Conservation (phyloP, 2,888 invertebrate species). For the Linnaemya tessellans region DNA sequence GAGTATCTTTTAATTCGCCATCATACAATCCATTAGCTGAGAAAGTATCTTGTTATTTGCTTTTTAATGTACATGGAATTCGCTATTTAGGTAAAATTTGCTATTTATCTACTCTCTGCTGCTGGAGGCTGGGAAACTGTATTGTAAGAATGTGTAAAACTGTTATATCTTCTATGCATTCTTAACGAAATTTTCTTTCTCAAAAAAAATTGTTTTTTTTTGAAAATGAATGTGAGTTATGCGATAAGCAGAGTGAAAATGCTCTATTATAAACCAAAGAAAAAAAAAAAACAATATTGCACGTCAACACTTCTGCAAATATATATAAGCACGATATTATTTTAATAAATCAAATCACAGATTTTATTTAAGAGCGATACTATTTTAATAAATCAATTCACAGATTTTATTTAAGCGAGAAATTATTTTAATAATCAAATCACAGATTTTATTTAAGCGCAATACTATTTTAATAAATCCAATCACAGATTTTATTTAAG, state of each 20-base stretch:
- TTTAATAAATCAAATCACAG: background rate
- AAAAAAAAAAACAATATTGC: constrained; percentile 8
- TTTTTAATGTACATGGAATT: background rate
- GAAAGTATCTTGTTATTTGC: background rate
- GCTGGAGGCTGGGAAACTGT: background rate
- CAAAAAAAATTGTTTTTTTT: constrained; percentile 17
- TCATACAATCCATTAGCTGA: no score
- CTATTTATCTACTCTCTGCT: constrained; percentile 4
- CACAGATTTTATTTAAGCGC: background rate
- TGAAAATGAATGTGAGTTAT: constrained; percentile 58
- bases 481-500: no score
- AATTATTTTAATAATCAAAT: background rate
- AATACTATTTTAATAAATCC: no score
- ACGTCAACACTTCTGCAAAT: constrained; percentile 6
- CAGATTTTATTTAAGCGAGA: background rate
- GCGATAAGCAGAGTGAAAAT: constrained; percentile 59
- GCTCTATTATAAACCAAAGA: background rate
- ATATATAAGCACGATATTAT: background rate
- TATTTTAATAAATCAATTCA: no score
- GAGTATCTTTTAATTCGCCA: no score
- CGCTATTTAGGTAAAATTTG: background rate
- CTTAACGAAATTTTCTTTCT: constrained; percentile 52
- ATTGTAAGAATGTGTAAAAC: constrained; percentile 19
- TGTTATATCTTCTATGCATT: constrained; percentile 43
- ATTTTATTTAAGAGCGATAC: no score